Conservation (phyloP, 2,797 vertebrate species). For the Pseudopleuronectes americanus region DNA sequence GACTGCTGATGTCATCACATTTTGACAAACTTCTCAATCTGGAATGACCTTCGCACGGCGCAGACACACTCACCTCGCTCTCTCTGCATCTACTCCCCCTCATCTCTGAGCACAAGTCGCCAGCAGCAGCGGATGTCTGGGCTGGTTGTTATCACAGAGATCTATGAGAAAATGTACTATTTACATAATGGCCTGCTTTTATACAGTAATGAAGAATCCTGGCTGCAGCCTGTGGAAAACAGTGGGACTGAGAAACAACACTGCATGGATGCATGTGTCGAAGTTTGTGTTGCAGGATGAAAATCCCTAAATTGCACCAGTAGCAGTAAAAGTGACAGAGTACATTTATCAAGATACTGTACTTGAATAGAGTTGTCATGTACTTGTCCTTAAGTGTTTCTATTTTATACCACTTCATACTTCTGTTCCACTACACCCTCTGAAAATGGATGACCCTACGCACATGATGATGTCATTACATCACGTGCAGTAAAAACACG, state of each 20-base stretch:
- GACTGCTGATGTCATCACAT: constrained; percentile 96
- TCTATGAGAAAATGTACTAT: constrained; percentile 14
- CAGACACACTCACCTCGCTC: constrained; percentile 85
- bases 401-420: too few relatives aligned
- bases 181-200: constrained; percentile 37
- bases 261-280: too few relatives aligned
- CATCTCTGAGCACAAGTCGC: constrained; percentile 38
- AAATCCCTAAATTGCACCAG: not conserved
- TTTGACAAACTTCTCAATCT: constrained; percentile 98
- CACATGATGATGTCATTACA: too few relatives aligned
- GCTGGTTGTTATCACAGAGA: constrained; percentile 30
- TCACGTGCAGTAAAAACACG: too few relatives aligned
- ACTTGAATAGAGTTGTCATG: too few relatives aligned
- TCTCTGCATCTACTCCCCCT: constrained; percentile 42
- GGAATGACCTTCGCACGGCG: constrained; percentile 92
- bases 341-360: too few relatives aligned
- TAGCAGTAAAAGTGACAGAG: too few relatives aligned
- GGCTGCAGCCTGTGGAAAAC: not conserved
- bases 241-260: too few relatives aligned
- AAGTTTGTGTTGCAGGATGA: too few relatives aligned
- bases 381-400: not conserved
- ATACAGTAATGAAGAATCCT: constrained; percentile 36
- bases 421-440: too few relatives aligned
- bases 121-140: constrained; percentile 19
- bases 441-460: too few relatives aligned